Conservation (phyloP, 2,797 vertebrate genomes). For the Philypnodon macrostomus region DNA sequence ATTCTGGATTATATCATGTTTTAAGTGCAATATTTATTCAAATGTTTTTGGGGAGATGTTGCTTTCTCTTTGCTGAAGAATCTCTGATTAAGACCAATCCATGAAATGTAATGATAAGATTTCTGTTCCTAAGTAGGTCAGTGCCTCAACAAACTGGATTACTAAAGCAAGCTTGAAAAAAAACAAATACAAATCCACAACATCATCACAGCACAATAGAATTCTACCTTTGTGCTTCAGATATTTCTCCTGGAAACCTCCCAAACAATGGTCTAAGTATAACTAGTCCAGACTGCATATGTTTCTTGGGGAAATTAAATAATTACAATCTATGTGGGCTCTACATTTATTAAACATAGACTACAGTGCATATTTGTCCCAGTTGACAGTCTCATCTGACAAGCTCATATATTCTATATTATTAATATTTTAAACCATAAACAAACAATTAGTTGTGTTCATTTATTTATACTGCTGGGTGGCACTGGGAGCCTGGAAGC, state of each 20-base stretch:
- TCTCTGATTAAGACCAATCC: no score
- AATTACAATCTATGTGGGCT: constrained; percentile 36
- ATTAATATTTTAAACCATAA: constrained; percentile 73
- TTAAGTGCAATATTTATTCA: no score
- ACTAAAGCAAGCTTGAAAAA: no score
- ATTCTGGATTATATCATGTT: no score
- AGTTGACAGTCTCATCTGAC: constrained; percentile 40
- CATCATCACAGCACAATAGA: no score
- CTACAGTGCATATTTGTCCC: constrained; percentile 34
- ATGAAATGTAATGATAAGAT: no score
- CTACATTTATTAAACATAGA: constrained; percentile 24
- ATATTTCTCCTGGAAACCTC: constrained; percentile 51
- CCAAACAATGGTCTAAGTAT: constrained; percentile 34
- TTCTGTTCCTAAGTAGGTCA: no score
- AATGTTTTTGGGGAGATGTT: no score
- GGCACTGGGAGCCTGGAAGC: constrained; percentile 61
- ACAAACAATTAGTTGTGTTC: constrained; percentile 72
- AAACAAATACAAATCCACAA: no score
- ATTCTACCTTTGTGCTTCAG: constrained; percentile 2
- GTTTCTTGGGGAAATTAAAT: constrained; percentile 40
- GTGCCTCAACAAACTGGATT: no score
- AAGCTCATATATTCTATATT: constrained; percentile 42
- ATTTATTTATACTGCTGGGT: constrained; percentile 63
- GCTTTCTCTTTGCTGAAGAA: no score
- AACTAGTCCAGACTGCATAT: constrained; percentile 44